phyloP scores from a whole-genome alignment of 1,140 invertebrate species.

The Lasaia peninsularis region DNA sequence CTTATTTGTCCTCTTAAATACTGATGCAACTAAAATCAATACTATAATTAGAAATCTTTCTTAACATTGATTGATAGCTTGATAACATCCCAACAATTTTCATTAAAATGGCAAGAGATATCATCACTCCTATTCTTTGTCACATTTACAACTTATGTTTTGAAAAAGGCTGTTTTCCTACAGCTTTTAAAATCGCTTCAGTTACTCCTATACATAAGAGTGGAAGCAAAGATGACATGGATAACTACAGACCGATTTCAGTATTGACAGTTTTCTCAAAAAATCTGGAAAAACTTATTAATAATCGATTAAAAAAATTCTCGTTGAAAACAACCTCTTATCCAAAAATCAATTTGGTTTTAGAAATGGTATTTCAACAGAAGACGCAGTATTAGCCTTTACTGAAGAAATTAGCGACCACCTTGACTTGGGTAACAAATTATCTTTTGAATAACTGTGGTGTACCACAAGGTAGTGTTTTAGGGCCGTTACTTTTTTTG shows the following conservation, averaged over 20 bases:
- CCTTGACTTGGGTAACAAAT: slow-evolving; percentile 17
- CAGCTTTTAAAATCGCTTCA: slow-evolving; percentile 14
- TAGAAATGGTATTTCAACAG: slow-evolving; percentile 17
- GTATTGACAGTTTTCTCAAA: slow-evolving; percentile 9
- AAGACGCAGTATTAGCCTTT: slow-evolving; percentile 17
- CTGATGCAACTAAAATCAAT: slow-evolving; percentile 19
- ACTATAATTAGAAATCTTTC: slow-evolving; percentile 14
- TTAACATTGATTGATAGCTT: slow-evolving; percentile 9
- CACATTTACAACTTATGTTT: slow-evolving; percentile 21
- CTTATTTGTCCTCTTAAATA: slow-evolving; percentile 20
- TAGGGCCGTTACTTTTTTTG: too few relatives aligned
- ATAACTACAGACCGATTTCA: slow-evolving; percentile 19
- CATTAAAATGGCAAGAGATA: slow-evolving; percentile 10
- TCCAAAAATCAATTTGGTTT: slow-evolving; percentile 20
- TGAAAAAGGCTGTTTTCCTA: slow-evolving; percentile 13
- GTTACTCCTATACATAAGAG: slow-evolving; percentile 20
- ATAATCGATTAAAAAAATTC: slow-evolving; percentile 11
- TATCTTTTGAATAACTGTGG: too few relatives aligned
- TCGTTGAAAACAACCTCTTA: slow-evolving; percentile 10
- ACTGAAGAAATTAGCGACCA: slow-evolving; percentile 15
- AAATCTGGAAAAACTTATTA: slow-evolving; percentile 20
- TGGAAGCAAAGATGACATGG: slow-evolving; percentile 4
- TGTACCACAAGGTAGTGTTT: too few relatives aligned
- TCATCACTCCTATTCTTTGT: slow-evolving; percentile 11
- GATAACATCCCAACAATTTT: slow-evolving; percentile 15